Percentiles rank a stretch among this genome's conserved stretches.
phyloP scores from a whole-genome alignment of 2,888 invertebrate species.

The Lordiphosa andalusiaca region DNA sequence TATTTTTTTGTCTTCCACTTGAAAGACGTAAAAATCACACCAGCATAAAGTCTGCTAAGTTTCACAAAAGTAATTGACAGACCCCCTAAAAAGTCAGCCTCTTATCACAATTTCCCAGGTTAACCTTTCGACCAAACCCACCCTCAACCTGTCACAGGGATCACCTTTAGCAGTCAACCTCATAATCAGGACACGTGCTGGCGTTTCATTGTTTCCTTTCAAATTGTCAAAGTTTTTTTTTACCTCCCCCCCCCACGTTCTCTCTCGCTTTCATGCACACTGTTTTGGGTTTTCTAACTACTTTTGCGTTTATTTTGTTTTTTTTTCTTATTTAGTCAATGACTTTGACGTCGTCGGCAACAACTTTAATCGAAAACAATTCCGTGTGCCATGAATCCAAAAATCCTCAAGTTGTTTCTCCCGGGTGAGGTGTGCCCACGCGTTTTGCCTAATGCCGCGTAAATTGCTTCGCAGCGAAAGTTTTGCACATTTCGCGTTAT shows the following conservation, averaged over 20 bases:
- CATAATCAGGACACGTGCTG: constrained; percentile 60
- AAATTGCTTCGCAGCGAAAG: constrained; percentile 71
- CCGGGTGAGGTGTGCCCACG: constrained; percentile 57
- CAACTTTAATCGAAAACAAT: constrained; percentile 72
- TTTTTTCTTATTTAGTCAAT: constrained; percentile 67
- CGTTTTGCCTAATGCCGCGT: constrained; percentile 71
- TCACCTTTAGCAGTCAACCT: constrained; percentile 55
- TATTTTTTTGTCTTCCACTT: constrained; percentile 11
- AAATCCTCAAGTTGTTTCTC: constrained; percentile 1
- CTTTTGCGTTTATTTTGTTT: constrained; percentile 27
- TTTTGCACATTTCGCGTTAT: constrained; percentile 69
- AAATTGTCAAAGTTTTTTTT: constrained; percentile 68
- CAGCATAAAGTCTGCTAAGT: no score
- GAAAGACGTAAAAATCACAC: constrained; percentile 2
- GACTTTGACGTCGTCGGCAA: constrained; percentile 68
- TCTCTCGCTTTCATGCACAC: neutral
- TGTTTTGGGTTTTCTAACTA: constrained; percentile 26
- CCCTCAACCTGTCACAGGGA: constrained; percentile 34
- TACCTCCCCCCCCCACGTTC: neutral
- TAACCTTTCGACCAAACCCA: constrained; percentile 9
- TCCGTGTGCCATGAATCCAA: neutral
- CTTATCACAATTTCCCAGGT: constrained; percentile 8
- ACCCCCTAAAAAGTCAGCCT: constrained; percentile 1
- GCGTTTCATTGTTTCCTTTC: constrained; percentile 60
- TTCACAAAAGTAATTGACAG: constrained; percentile 7